Evolutionary conservation across 2,888 invertebrate species (phyloP), one percentile per base, ranked within the genome.

Genomic region (Andrena praecox): DNA sequence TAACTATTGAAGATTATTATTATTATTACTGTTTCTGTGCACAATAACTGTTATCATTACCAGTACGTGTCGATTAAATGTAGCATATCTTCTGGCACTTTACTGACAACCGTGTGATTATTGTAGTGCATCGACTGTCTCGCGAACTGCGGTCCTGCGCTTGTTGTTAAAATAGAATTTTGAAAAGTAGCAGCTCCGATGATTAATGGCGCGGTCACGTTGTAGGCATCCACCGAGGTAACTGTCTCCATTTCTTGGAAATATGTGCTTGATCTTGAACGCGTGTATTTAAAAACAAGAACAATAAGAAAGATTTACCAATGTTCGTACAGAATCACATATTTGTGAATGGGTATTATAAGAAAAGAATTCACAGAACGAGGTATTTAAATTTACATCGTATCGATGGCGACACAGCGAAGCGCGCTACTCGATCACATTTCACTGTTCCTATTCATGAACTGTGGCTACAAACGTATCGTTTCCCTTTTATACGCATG

Each of bases 21-120:
- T 31, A 50, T 29, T 16, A 29, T 35, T 8, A 35, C 16, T 2
- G 0, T 2, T 31, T 62, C 12, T 48, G n/a, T 2, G 24, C n/a
- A 52, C 29, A 60, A 52, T 29, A 33, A 63, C 3, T 60, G 20
- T 7, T 27, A 33, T 63, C 33, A 20, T 77, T 87, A 93, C 93
- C 93, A 94, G 72, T 92, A 96, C 70, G 97, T 95, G 93, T 97
- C 97, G 84, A 97, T 95, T 94, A 97, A 95, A 93, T 96, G 96
- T 86, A 97, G 94, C 96, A 97, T 96, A 59, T 97, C 97, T 52
- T 96, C 95, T 64, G 96, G 95, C 12, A 93, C 91, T 94, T 96
- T 97, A 94, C 98, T 98, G 87, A 97, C 97, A 85, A 98, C 97
- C 77, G 97, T 97, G 91, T 96, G 95, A 95, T 98, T 98, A 66